Base-by-base conservation (phyloP, 2,888 invertebrate genomes). In the Antitype chi region DNA sequence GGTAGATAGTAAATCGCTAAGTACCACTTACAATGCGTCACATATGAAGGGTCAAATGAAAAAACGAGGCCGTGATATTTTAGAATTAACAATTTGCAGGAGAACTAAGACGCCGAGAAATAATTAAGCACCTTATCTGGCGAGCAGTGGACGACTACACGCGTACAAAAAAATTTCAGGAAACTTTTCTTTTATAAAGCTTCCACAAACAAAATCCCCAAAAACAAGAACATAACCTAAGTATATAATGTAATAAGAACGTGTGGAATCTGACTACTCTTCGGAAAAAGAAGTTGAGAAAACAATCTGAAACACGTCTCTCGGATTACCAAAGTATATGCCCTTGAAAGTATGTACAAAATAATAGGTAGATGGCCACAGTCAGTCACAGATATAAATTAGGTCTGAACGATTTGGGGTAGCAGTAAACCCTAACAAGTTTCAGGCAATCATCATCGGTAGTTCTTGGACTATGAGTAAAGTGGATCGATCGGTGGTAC, bases 271-370 rank as follows among this genome's bases (percentile, higher is more conserved):
- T 57, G 57, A 80, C 73, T 28, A 70, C 57, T 70, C 53, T 25
- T 20, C 15, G 74, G 55, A 49, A 80, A 57, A 64, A 68, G 1
- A 75, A 57, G 59, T 72, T 57, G 6, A 17, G 13, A 55, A 66
- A 76, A 70, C 60, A 80, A 78, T 78, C 43, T 64, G 71, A 17
- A 68, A 57, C 69, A 76, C 72, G 70, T 78, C 52, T 74, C 68
- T 70, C 64, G 69, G 78, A 80, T 84, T 70, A 78, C 73, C 23
- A 38, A 64, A 75, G 64, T 73, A 38, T 52, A 43, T 38, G 69
- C 23, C 32, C 28, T 55, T 53, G 38, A 49, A 69, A 43, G 23
- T 23, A n/a, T 25, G 11, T 13, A 17, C 28, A 69, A 8, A 69
- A 70, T 5, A n/a, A 20, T 20, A 49, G 13, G 23, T 53, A 67